A percentile compares a stretch with the other conserved stretches of the same genome.
phyloP scores from a whole-genome alignment of 2,888 invertebrate genomes.

The Volucella zonaria region DNA sequence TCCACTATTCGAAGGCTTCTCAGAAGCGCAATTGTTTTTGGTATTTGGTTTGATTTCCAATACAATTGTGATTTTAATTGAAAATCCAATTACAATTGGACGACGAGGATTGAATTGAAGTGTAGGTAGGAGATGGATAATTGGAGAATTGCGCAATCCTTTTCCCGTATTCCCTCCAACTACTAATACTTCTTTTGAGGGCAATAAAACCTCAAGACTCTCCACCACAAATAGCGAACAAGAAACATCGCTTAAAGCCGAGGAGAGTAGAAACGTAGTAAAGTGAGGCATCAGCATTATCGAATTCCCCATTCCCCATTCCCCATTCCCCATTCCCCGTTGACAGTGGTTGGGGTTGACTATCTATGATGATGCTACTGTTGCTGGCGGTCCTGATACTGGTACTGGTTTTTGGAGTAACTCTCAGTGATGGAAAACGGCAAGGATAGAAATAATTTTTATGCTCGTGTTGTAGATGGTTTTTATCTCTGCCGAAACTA shows the following conservation, averaged over 20 bases:
- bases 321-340: background rate
- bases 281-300: slow-evolving; percentile 71
- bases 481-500: slow-evolving; percentile 70
- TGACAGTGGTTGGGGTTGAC: slow-evolving; percentile 1
- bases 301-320: background rate
- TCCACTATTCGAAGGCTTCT: background rate
- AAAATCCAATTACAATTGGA: slow-evolving; percentile 70
- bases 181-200: slow-evolving; percentile 30
- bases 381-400: slow-evolving; percentile 21
- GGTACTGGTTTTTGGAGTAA: background rate
- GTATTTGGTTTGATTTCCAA: slow-evolving; percentile 61
- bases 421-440: slow-evolving; percentile 20
- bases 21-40: slow-evolving; percentile 61
- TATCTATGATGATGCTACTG: slow-evolving; percentile 20
- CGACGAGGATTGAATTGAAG: slow-evolving; percentile 35
- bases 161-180: slow-evolving; percentile 6
- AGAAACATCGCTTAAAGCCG: slow-evolving; percentile 58
- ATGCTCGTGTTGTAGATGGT: slow-evolving; percentile 67
- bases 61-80: slow-evolving; percentile 68
- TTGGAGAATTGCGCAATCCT: slow-evolving; percentile 19
- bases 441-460: slow-evolving; percentile 66
- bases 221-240: slow-evolving; percentile 37
- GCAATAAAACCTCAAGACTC: slow-evolving; percentile 65
- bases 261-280: slow-evolving; percentile 13
- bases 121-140: background rate